Base-by-base conservation (phyloP, 2,888 invertebrate genomes). In the Cheilosia soror region DNA sequence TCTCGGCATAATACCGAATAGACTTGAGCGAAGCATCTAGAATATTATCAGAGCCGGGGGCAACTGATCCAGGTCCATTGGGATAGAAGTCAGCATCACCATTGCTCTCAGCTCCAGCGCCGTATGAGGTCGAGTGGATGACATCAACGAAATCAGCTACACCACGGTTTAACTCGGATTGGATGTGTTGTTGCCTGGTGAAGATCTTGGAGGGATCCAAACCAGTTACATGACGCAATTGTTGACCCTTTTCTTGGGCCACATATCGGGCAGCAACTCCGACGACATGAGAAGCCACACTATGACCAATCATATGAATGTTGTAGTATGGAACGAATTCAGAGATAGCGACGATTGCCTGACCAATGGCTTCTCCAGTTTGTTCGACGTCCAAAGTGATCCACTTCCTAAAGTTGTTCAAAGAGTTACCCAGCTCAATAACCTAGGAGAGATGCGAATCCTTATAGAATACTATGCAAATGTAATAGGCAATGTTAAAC, bases 11-110 rank as follows among this genome's bases (percentile, higher is more conserved):
- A 88, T 90, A 92, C 69, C 90, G 89, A 27, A 90, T 88, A 57
- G 92, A 90, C 20, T 89, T 90, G 87, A 90, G 88, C 27, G 90
- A 83, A 13, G 92, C 90, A 69, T 91, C 90, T 3, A 92, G 71
- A 65, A 92, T 89, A 58, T 91, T 90, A 4, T 89, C 87, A 7
- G 90, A 88, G 7, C 91, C 92, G 78, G 91, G 90, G n/a, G 89
- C 90, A 58, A 87, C 88, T 7, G 87, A 80, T 2, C 78, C 71
- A 0, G 88, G 90, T 7, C 91, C 91, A 69, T 91, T 91, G 27
- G 92, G 92, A 66, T 90, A 92, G 89, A 92, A 92, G 66, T 92
- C 92, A 80, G 88, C 91, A 87, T 92, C 89, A 40, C 90, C 92
- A 40, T 85, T 81, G 62, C 65, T 55, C 13, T 71, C 66, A 15